Evolutionary conservation across 2,797 vertebrate genomes (phyloP), one percentile per base, ranked within the genome.

Genomic region (Bradypodion ventrale): DNA sequence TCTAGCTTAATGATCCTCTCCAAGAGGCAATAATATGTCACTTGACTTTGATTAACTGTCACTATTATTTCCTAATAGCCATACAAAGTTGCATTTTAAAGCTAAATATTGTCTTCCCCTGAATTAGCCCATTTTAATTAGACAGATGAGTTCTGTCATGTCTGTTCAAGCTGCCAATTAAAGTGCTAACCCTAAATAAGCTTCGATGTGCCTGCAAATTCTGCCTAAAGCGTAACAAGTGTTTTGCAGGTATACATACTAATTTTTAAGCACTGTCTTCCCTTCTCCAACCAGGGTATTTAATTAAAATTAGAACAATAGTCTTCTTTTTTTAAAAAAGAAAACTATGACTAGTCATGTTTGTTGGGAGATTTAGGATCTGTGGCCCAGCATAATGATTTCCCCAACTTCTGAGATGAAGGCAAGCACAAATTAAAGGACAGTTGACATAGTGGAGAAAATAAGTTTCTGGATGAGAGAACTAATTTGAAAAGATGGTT

Each of bases 31-130:
- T 88, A 84, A 91, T 79, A 91, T 73, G 70, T 52, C 81, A 79
- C 89, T 86, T 91, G 90, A 87, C 77, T 89, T 90, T 95, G 92
- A 95, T 93, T 88, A 94, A 94, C 91, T 81, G 29, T 85, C 84
- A 62, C 76, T 69, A 87, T 95, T 94, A 89, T 91, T 93, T 94
- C 73, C 86, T 91, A 83, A 88, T 92, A 88, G 73, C 25, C 66
- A 80, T 44, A 77, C 78, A 90, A 94, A 66, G 82, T 89, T 94
- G 90, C 92, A 88, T 93, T 85, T 88, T 90, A 87, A 91, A 86
- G 91, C 70, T 85, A 85, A 92, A 52, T 89, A 62, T 92, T 80
- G 90, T 69, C 75, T 91, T 94, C 42, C 44, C 80, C 72, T 84
- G 75, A 90, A 92, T 70, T 77, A 35, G 68, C 74, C 87, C 68